Conservation (phyloP, 2,797 vertebrate genomes). For the Enteromius thamalakanensis region DNA sequence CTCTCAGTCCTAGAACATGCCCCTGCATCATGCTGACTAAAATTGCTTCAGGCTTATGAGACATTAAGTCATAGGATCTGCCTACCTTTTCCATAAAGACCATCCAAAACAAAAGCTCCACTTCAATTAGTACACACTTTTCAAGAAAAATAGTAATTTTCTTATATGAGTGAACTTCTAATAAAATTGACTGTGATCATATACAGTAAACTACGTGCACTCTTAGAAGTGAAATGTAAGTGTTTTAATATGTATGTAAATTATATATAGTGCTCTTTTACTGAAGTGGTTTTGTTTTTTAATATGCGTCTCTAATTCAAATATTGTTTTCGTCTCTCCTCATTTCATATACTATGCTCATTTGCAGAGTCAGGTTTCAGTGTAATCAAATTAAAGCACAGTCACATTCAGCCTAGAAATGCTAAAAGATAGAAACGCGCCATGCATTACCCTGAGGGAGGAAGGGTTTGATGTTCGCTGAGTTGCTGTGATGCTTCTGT, state of each 20-base stretch:
- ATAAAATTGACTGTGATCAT: background rate
- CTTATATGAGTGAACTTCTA: background rate
- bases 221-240: background rate
- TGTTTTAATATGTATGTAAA: background rate
- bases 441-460: background rate
- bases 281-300: background rate
- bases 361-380: slow-evolving; percentile 21
- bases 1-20: background rate
- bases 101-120: background rate
- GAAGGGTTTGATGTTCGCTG: slow-evolving; percentile 14
- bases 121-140: background rate
- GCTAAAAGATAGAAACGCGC: background rate
- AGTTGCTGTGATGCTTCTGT: slow-evolving; percentile 18
- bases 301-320: background rate
- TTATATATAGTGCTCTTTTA: background rate
- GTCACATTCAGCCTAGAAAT: slow-evolving; percentile 20
- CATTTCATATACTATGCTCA: background rate
- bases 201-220: background rate
- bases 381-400: slow-evolving; percentile 4
- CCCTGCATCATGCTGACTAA: background rate
- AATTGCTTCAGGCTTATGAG: background rate
- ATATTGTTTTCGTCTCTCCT: background rate
- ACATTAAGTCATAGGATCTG: slow-evolving; percentile 5
- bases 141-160: background rate
- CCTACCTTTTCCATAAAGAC: background rate